Evolutionary conservation across 2,888 invertebrate genomes (phyloP), one percentile per base, ranked within the genome.

Genomic region (Podotricha telesiphe): DNA sequence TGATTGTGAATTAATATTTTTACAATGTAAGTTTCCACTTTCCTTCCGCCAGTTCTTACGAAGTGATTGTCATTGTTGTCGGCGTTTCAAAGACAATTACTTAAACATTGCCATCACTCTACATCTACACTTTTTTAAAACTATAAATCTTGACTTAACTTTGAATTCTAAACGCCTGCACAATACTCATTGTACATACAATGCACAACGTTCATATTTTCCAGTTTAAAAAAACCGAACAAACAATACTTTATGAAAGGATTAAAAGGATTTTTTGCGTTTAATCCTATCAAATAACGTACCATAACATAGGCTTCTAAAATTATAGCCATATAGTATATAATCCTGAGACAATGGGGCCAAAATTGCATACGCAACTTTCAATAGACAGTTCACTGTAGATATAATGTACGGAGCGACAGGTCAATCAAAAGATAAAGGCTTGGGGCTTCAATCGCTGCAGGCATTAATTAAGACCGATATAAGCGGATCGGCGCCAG

Each of bases 361-460:
- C 48, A 68, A 70, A 70, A 68, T 70, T 72, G 72, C 70, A 70
- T 70, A 62, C 47, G 56, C 61, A n/a, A 63, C 63, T 72, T 68
- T 40, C 62, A 56, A 62, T 65, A 63, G 47, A 65, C 15, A 61
- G 69, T 68, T 61, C 11, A 55, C 69, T 71, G 71, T 63, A 65
- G 70, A 69, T 74, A 73, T 71, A 71, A 70, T 71, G 69, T 74
- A 74, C 71, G 73, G 75, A 77, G 78, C 76, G 82, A 81, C 84
- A 84, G 87, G 86, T 86, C 89, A 89, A 91, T 91, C 89, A 90
- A 86, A 86, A 88, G 89, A 90, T 90, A 90, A 87, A 88, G 88
- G 86, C 87, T 80, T 76, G 78, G 72, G 77, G 81, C 82, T 79
- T 78, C 78, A 82, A 82, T 76, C 80, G 80, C 84, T 78, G 75